Percentiles rank a stretch among this genome's conserved stretches.
phyloP scores from a whole-genome alignment of 92 coral and sea anemone species.

The Anthopleura xanthogrammica region DNA sequence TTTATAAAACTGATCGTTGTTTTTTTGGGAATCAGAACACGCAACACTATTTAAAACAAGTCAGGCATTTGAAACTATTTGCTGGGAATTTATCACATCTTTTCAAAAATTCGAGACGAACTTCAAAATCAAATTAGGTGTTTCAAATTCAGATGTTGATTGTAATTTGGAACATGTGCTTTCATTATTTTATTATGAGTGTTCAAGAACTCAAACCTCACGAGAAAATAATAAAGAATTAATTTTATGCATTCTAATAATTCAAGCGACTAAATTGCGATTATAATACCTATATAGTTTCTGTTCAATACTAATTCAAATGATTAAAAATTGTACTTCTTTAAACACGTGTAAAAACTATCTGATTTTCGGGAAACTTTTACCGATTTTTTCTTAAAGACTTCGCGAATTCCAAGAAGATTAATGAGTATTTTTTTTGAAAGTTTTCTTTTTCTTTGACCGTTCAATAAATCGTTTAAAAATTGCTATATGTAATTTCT shows the following conservation, averaged over 20 bases:
- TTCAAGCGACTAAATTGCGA: neutral
- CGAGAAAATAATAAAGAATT: neutral
- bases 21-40: constrained; percentile 6
- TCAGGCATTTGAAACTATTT: neutral
- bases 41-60: neutral
- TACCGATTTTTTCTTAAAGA: too few relatives aligned
- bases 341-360: too few relatives aligned
- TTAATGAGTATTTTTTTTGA: too few relatives aligned
- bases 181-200: neutral
- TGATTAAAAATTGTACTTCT: neutral
- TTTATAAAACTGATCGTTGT: neutral
- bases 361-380: too few relatives aligned
- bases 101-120: neutral
- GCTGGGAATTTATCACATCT: neutral
- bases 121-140: neutral
- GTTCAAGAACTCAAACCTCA: neutral
- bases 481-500: neutral
- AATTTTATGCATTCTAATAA: neutral
- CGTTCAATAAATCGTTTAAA: too few relatives aligned
- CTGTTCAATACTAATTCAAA: too few relatives aligned
- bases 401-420: too few relatives aligned
- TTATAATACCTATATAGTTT: neutral
- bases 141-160: neutral
- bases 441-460: too few relatives aligned
- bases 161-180: neutral